phyloP scores from a whole-genome alignment of 2,888 invertebrate species.

The Daptonema setosum region DNA sequence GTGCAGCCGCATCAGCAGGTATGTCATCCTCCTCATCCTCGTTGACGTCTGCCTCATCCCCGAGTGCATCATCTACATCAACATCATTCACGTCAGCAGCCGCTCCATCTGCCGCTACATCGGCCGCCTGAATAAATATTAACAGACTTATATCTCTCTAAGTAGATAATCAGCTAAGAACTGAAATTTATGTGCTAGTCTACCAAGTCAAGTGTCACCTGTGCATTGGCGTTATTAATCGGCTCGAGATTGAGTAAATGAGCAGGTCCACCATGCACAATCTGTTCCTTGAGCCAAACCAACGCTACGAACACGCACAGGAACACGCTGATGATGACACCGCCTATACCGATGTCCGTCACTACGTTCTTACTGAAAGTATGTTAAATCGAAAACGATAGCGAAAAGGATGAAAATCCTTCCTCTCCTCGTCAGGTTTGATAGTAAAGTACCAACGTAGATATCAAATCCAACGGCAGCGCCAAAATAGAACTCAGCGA shows the following conservation, averaged over 20 bases:
- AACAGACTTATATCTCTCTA: no score
- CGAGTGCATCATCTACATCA: constrained; percentile 5
- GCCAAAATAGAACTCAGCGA: constrained; percentile 56
- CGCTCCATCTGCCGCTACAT: no score
- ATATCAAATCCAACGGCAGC: constrained; percentile 69
- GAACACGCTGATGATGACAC: constrained; percentile 86
- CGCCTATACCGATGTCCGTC: constrained; percentile 72
- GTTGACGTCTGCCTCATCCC: constrained; percentile 6
- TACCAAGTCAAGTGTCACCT: no score
- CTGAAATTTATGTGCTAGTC: no score
- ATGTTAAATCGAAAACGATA: constrained; percentile 11
- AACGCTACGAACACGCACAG: constrained; percentile 59
- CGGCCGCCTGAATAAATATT: no score
- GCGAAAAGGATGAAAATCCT: constrained; percentile 5
- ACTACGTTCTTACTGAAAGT: constrained; percentile 19
- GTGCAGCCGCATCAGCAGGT: no score
- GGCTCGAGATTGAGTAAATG: constrained; percentile 58
- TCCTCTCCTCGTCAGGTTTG: not conserved
- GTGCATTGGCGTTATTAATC: not conserved
- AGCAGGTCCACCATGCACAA: constrained; percentile 83
- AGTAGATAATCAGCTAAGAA: no score
- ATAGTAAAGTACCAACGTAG: constrained; percentile 38
- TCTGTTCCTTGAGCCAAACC: constrained; percentile 92
- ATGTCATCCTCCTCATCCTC: constrained; percentile 5
- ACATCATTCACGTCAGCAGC: no score